Evolutionary conservation across 2,888 invertebrate species (phyloP).

Genomic region (Acrobasis repandana): DNA sequence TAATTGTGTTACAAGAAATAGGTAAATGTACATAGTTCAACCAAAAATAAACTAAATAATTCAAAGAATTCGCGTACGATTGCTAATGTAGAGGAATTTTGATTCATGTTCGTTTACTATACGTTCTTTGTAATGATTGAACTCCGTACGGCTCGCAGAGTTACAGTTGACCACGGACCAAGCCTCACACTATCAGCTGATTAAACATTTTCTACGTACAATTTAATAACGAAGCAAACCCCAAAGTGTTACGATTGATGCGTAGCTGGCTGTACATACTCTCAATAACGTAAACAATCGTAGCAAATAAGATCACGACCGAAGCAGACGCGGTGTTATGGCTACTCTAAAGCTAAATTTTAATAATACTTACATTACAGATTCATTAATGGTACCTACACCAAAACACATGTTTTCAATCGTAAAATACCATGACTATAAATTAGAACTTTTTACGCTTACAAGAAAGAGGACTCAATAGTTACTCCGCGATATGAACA

Average conservation of each 20-base stretch:
- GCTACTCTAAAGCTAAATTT: conserved; percentile 33
- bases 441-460: too few relatives aligned
- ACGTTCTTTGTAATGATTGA: neutral
- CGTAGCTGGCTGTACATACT: neutral
- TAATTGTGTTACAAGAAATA: neutral
- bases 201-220: too few relatives aligned
- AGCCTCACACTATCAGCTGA: too few relatives aligned
- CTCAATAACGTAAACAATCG: conserved; percentile 13
- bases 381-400: neutral
- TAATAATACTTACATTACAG: neutral
- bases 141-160: neutral
- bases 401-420: neutral
- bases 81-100: neutral
- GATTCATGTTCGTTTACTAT: neutral
- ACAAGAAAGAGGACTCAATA: too few relatives aligned
- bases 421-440: neutral
- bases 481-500: too few relatives aligned
- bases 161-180: neutral
- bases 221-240: too few relatives aligned
- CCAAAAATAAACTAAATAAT: neutral
- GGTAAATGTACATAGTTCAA: neutral
- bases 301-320: conserved; percentile 9
- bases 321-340: conserved; percentile 9
- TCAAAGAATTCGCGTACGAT: neutral
- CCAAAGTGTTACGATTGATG: too few relatives aligned